These are phyloP conservation scores for Trachemys scripta DNA, from an alignment of 2,113 vertebrate genomes.

Conservation along the genomic window DNA sequence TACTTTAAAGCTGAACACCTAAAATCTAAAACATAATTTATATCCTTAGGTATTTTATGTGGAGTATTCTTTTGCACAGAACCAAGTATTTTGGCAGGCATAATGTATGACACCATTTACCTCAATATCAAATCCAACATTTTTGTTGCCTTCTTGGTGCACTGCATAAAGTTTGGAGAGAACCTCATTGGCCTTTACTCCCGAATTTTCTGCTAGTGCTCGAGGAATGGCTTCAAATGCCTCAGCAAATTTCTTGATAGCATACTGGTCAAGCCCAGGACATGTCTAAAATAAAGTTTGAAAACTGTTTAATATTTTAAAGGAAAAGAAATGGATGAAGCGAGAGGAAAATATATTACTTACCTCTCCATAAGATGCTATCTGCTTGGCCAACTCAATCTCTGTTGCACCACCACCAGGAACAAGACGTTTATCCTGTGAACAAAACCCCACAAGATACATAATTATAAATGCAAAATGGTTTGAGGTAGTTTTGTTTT, in stretches of 20 bases:
- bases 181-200: slow-evolving; percentile 93
- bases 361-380: slow-evolving; percentile 96
- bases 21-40: not conserved
- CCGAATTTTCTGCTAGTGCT: slow-evolving; percentile 94
- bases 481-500: not conserved
- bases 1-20: not conserved
- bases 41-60: not conserved
- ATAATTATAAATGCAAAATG: not conserved
- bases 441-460: not conserved
- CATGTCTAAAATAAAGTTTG: slow-evolving; percentile 84
- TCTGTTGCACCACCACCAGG: slow-evolving; percentile 97
- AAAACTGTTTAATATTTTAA: not conserved
- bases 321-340: not conserved
- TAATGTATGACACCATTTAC: slow-evolving; percentile 68
- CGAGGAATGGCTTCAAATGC: slow-evolving; percentile 94
- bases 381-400: slow-evolving; percentile 94
- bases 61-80: not conserved
- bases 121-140: slow-evolving; percentile 96
- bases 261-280: slow-evolving; percentile 96
- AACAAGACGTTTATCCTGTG: slow-evolving; percentile 92
- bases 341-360: not conserved
- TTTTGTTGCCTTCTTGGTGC: slow-evolving; percentile 96
- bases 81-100: not conserved
- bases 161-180: slow-evolving; percentile 95
- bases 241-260: slow-evolving; percentile 98